Evolutionary conservation across 2,888 invertebrate species (phyloP).

Genomic region (Eucera pruinosa): DNA sequence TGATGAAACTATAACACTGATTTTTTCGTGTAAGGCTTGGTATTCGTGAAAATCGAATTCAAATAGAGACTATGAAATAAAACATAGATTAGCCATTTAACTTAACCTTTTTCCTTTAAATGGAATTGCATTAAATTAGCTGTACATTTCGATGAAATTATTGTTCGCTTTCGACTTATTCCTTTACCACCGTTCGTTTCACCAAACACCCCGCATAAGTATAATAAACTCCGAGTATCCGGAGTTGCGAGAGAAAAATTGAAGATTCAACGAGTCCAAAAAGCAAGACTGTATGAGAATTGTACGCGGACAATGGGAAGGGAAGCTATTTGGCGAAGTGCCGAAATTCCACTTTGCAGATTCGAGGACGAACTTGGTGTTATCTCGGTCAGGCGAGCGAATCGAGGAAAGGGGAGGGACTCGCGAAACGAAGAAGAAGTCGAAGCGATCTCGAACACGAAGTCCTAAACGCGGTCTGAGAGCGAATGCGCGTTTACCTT

Average conservation of each 20-base stretch:
- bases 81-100: no score
- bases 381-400: conserved; percentile 2
- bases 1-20: no score
- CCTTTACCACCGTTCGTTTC: no score
- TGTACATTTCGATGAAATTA: no score
- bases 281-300: neutral
- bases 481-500: conserved; percentile 53
- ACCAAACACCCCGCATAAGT: no score
- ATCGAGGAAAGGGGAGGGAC: conserved; percentile 23
- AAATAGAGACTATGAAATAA: no score
- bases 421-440: conserved; percentile 30
- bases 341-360: conserved; percentile 16
- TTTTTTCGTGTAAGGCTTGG: no score
- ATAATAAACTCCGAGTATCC: neutral
- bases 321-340: neutral
- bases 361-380: conserved; percentile 22
- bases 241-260: neutral
- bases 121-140: no score
- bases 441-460: conserved; percentile 62
- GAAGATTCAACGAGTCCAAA: neutral
- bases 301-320: no score
- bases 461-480: conserved; percentile 69
- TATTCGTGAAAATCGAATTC: no score
- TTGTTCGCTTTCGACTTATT: no score
- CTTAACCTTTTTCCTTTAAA: no score